Evolutionary conservation across 2,113 vertebrate genomes (phyloP).

Genomic region (human): DNA sequence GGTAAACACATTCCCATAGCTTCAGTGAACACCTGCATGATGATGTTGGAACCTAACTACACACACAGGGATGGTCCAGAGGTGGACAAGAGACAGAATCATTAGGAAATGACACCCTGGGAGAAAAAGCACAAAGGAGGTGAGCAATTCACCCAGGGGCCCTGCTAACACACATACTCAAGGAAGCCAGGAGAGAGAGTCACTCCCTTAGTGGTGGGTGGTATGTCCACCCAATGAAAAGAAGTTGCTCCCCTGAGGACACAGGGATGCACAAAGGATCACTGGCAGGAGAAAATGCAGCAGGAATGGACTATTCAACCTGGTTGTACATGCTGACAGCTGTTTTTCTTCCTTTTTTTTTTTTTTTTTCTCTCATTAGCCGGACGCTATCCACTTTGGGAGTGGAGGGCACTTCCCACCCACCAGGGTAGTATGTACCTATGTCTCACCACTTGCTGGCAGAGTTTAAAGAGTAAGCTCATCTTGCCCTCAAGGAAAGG

Average conservation of each 20-base stretch:
- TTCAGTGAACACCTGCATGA: not conserved
- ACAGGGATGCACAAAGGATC: not conserved
- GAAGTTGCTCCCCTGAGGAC: not conserved
- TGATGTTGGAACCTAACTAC: not conserved
- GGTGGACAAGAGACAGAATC: not conserved
- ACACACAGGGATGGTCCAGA: not conserved
- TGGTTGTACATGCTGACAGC: not conserved
- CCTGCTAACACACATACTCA: not conserved
- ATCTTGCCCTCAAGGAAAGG: not conserved
- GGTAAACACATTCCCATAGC: not conserved
- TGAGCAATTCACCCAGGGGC: not conserved
- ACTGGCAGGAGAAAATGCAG: not conserved
- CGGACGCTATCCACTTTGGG: not conserved
- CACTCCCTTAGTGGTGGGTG: not conserved
- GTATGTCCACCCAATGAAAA: not conserved
- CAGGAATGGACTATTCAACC: not conserved
- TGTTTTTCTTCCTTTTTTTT: not conserved
- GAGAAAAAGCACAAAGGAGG: conserved; percentile 26
- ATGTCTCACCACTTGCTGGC: not conserved
- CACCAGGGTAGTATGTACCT: rapidly evolving
- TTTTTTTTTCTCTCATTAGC: not conserved
- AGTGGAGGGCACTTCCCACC: not conserved
- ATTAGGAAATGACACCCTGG: not conserved
- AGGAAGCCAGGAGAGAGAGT: not conserved
- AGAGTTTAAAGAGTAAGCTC: not conserved